phyloP scores from a whole-genome alignment of 2,888 invertebrate species.

The Callosobruchus maculatus region DNA sequence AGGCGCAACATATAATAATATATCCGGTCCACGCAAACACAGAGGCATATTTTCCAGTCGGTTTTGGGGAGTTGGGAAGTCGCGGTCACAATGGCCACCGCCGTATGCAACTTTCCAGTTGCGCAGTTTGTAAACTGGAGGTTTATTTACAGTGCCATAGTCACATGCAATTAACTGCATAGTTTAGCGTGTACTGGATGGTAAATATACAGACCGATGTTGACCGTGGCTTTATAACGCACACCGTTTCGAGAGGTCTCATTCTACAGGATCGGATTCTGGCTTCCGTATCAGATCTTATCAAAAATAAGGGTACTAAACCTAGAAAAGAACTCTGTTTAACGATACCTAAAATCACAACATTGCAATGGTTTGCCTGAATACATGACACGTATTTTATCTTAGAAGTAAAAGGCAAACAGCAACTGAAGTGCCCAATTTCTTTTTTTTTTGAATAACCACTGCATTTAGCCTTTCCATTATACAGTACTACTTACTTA shows the following conservation, averaged over 20 bases:
- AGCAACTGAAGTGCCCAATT: no score
- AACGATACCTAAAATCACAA: no score
- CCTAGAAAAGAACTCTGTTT: no score
- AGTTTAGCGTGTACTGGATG: constrained; percentile 37
- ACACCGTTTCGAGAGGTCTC: constrained; percentile 23
- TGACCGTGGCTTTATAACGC: constrained; percentile 25
- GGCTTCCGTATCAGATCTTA: neutral
- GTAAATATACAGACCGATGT: constrained; percentile 30
- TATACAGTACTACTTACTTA: no score
- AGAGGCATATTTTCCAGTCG: neutral
- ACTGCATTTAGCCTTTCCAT: no score
- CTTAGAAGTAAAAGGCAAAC: no score
- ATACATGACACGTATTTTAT: no score
- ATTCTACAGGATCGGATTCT: neutral
- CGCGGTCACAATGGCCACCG: neutral
- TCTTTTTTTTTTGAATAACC: no score
- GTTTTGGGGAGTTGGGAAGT: neutral
- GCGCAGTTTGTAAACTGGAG: constrained; percentile 38
- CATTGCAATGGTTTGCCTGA: no score
- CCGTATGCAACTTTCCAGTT: neutral
- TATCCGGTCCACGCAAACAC: neutral
- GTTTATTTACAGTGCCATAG: constrained; percentile 43
- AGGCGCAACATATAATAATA: neutral
- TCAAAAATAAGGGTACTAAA: neutral
- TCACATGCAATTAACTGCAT: constrained; percentile 47